phyloP scores from a whole-genome alignment of 2,888 invertebrate species.

The Bombylius major region DNA sequence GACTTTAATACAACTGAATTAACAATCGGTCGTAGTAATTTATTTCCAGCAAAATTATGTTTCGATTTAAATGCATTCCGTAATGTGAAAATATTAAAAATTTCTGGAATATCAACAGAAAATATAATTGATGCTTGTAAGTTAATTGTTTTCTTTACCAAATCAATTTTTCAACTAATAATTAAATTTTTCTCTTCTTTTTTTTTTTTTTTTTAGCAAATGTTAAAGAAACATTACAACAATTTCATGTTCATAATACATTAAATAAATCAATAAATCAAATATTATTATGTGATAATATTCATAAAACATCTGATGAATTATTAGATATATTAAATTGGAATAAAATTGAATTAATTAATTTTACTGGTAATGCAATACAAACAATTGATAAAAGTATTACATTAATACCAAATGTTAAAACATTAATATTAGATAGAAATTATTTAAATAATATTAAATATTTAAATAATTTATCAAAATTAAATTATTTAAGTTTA shows the following conservation, averaged over 20 bases:
- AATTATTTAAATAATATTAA: conserved; percentile 64
- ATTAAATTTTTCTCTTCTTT: too few relatives aligned
- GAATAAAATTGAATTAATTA: conserved; percentile 54
- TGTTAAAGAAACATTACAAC: conserved; percentile 38
- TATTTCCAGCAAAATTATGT: conserved; percentile 62
- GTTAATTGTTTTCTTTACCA: neutral
- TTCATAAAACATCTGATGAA: conserved; percentile 47
- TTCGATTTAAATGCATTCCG: conserved; percentile 81
- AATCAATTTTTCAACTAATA: too few relatives aligned
- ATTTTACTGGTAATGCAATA: conserved; percentile 69
- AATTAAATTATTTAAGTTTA: conserved; percentile 62
- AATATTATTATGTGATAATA: conserved; percentile 70
- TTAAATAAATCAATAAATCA: conserved; percentile 48
- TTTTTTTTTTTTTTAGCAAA: conserved; percentile 14
- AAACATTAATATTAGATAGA: conserved; percentile 58
- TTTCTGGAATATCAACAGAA: conserved; percentile 54
- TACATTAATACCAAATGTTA: conserved; percentile 58
- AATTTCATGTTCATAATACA: conserved; percentile 32
- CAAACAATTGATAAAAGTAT: conserved; percentile 68
- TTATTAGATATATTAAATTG: conserved; percentile 31
- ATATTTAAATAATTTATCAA: conserved; percentile 65
- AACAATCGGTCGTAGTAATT: conserved; percentile 66
- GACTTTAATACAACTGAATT: neutral
- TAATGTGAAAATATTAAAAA: conserved; percentile 52
- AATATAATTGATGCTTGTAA: conserved; percentile 47